Base-by-base conservation (phyloP, 2,888 invertebrate species). In the Gonocerus acuteangulatus region DNA sequence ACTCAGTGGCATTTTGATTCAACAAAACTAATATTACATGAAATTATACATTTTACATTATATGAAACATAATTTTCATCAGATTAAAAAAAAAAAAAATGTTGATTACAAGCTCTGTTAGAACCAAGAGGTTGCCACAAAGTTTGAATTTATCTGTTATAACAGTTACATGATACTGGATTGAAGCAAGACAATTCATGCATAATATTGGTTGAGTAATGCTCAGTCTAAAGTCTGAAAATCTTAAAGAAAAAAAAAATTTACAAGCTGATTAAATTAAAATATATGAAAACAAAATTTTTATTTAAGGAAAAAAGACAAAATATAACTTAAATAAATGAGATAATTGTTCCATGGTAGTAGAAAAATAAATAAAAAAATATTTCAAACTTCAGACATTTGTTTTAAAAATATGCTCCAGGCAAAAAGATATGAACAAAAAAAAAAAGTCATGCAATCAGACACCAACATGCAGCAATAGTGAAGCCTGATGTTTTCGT, bases 401-500 rank as follows among this genome's bases (percentile, higher is more conserved):
- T 15, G 13, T 36, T 16, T 18, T 34, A 19, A 32, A 51, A 34
- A 19, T 32, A 51, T 27, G 27, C 27, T 6, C 9, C 27, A 27
- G 27, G 27, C 27, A 39, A 39, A 39, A 39, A 9, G 11, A 32
- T 9, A 32, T 36, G 21, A 51, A 16, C 21, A 21, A 34, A 54
- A 42, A 22, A 19, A 39, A 32, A 36, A 52, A 19, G n/a, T 21
- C 54, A 54, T 54, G 54, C 54, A 54, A 54, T 36, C 54, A 54
- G 42, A 36, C 42, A 51, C 22, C 54, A 39, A 42, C 54, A 54
- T 54, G 54, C 54, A 54, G 54, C 39, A 34, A 51, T 19, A 54
- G 23, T 42, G 54, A 54, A 54, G 54, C 54, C 54, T 54, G 54
- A 54, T 54, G 54, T 54, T 42, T 54, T 22, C 47, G 39, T 39